Base-by-base conservation (phyloP, 2,888 invertebrate species). In the Catocala fraxini region DNA sequence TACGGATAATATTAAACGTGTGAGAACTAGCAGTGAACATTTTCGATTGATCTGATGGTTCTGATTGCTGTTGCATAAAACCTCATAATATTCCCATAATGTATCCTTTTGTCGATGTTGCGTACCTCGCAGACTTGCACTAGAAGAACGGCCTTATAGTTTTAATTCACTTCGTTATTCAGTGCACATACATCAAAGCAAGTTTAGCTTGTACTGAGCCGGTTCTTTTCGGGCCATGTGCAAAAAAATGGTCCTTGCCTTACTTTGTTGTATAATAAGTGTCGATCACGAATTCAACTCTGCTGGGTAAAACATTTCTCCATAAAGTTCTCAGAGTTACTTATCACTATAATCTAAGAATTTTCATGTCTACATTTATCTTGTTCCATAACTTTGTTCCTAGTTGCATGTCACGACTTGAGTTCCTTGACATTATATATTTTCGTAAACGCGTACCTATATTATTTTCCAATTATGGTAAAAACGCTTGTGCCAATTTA, bases 171-270 rank as follows among this genome's bases (percentile, higher is more conserved):
- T 82, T 76, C 57, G 70, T 77, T 77, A 84, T 83, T 83, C 80
- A 70, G 78, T 80, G 69, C 81, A 80, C 83, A 85, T 84, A 72
- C 64, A 80, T 84, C 77, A 81, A 79, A 82, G 78, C 79, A 66
- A 77, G 77, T 81, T 79, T 80, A 78, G 81, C 75, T 75, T 77
- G 80, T 70, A 71, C 75, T 72, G 70, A 73, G 85, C 87, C 84
- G 86, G 89, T 89, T 88, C 73, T 90, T 89, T 90, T 89, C 82
- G 86, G 89, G 89, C 84, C 89, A 89, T 68, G 88, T 84, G 71
- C 86, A 67, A 82, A 83, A 87, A 85, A 84, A 82, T 79, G 66
- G 76, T 82, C 82, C 85, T 87, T 86, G 80, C 80, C 72, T 82
- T 68, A 79, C 79, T 79, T 77, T 58, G 39, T 42, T 34, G 48